Percentiles rank a stretch among this genome's conserved stretches.
Evolutionary conservation across 1,140 invertebrate species (phyloP).

Genomic region (Asobara japonica): DNA sequence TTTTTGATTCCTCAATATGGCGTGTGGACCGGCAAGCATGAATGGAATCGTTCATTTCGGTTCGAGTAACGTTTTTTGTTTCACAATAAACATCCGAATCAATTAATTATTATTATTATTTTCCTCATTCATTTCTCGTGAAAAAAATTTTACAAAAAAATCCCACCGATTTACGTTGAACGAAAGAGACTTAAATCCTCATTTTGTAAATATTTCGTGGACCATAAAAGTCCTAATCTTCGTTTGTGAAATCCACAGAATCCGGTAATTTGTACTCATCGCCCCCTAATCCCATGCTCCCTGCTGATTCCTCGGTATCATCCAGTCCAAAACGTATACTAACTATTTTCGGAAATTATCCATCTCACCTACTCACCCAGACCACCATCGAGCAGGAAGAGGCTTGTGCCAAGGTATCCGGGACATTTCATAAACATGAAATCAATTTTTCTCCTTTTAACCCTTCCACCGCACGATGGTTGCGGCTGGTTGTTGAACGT

Average conservation of each 20-base stretch:
- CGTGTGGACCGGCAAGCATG: neutral
- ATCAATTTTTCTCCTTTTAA: slow-evolving; percentile 54
- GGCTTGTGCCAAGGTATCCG: slow-evolving; percentile 50
- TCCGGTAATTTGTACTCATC: neutral
- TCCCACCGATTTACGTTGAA: no score
- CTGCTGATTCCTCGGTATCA: neutral
- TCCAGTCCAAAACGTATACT: neutral
- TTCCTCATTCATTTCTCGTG: no score
- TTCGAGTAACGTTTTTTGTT: no score
- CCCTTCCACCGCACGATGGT: neutral
- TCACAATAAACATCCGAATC: no score
- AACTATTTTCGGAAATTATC: slow-evolving; percentile 22
- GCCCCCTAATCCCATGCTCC: neutral
- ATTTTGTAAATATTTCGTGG: no score
- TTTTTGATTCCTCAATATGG: neutral
- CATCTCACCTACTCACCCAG: neutral
- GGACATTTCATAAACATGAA: slow-evolving; percentile 61
- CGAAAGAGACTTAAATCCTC: no score
- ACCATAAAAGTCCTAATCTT: no score
- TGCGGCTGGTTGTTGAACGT: slow-evolving; percentile 12
- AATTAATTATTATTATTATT: no score
- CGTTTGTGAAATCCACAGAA: neutral
- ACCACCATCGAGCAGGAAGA: slow-evolving; percentile 19
- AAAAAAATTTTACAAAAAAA: no score
- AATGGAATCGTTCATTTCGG: neutral